Conservation (phyloP, 2,797 vertebrate species). For the Enteromius viviparus region DNA sequence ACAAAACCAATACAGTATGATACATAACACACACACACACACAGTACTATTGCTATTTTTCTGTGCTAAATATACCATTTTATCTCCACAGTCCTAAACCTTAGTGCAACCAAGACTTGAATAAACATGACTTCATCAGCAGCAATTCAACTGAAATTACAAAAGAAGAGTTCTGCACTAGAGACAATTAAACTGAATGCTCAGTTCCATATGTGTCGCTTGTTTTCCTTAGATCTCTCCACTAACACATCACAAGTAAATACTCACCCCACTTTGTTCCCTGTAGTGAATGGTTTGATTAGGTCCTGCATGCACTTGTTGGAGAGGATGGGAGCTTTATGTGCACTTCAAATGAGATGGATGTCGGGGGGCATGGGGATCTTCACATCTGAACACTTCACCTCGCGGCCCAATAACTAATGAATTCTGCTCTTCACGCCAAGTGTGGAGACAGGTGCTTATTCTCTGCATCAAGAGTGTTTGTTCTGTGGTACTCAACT, state of each 20-base stretch:
- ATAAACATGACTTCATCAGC: not conserved
- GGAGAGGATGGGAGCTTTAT: conserved; percentile 31
- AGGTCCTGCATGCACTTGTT: conserved; percentile 30
- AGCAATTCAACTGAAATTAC: not conserved
- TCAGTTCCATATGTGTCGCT: conserved; percentile 11
- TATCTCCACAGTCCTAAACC: not conserved
- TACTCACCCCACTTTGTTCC: not conserved
- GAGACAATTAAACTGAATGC: not conserved
- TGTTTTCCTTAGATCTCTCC: conserved; percentile 27
- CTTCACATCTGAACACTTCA: conserved; percentile 30
- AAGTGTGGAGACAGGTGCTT: conserved; percentile 40
- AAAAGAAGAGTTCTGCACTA: not conserved
- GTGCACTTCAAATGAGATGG: conserved; percentile 42
- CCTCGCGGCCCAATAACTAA: conserved; percentile 26
- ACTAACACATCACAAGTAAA: conserved; percentile 12
- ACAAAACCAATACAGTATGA: too few species aligned
- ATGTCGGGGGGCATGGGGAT: conserved; percentile 2
- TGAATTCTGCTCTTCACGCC: conserved; percentile 53
- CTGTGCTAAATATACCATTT: not conserved
- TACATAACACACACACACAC: not conserved
- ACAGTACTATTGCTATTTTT: not conserved
- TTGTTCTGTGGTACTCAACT: conserved; percentile 21
- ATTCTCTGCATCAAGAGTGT: not conserved
- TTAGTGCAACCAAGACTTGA: not conserved
- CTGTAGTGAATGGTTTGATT: conserved; percentile 40